These are phyloP conservation scores for Zaprionus davidi DNA, from an alignment of 1,140 invertebrate genomes.

Conservation along the genomic window DNA sequence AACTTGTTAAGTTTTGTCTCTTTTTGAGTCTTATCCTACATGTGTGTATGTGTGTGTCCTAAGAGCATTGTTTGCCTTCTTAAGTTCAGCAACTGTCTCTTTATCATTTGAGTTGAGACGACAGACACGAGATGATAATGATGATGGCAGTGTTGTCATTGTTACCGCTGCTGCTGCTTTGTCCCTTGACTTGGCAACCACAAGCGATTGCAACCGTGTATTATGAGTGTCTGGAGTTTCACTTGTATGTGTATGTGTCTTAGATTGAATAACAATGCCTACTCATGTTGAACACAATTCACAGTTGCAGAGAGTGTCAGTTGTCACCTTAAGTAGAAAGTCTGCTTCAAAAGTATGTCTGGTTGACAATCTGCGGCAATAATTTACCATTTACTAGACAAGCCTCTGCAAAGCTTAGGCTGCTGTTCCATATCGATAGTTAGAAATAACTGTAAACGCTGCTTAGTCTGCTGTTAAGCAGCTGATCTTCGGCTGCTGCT, in stretches of 20 bases:
- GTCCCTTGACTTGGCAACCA: constrained; percentile 29
- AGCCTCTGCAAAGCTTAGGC: not conserved
- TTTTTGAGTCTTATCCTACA: not conserved
- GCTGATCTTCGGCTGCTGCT: too few species aligned
- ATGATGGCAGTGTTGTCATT: constrained; percentile 33
- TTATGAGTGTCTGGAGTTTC: not conserved
- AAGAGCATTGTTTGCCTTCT: constrained; percentile 23
- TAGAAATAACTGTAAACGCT: too few species aligned
- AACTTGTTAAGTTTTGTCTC: constrained; percentile 1
- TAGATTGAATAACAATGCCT: constrained; percentile 39
- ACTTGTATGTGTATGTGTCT: not conserved
- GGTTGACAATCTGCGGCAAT: not conserved
- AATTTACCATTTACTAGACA: not conserved
- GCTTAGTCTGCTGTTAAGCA: too few species aligned
- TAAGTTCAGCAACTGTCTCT: constrained; percentile 19
- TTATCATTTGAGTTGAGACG: constrained; percentile 16
- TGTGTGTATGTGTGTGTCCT: not conserved
- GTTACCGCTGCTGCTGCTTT: constrained; percentile 38
- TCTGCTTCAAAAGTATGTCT: not conserved
- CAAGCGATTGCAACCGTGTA: constrained; percentile 27
- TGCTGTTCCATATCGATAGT: not conserved
- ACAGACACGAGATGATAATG: not conserved
- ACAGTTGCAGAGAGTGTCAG: not conserved
- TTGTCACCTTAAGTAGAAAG: constrained; percentile 13
- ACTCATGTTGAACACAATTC: constrained; percentile 19